These are phyloP conservation scores for Chymomyza amoena DNA, from an alignment of 2,888 invertebrate genomes.

Conservation along the genomic window DNA sequence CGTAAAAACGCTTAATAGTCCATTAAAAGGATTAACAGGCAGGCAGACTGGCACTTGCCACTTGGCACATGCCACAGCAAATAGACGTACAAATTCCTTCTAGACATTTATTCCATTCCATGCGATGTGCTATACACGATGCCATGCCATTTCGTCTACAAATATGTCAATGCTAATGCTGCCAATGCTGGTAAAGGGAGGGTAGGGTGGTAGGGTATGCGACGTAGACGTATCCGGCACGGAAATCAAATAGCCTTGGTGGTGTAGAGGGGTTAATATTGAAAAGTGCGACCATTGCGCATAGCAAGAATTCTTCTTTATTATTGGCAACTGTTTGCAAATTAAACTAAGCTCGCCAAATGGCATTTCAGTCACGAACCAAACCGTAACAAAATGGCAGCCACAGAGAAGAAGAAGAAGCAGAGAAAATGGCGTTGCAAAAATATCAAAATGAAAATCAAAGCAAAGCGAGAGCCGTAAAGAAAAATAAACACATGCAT, in stretches of 20 bases:
- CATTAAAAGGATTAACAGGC: slow-evolving; percentile 59
- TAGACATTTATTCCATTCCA: slow-evolving; percentile 36
- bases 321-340: slow-evolving; percentile 53
- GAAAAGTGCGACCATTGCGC: slow-evolving; percentile 37
- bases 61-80: slow-evolving; percentile 32
- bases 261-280: slow-evolving; percentile 31
- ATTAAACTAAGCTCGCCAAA: slow-evolving; percentile 68
- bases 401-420: slow-evolving; percentile 26
- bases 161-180: not conserved
- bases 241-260: not conserved
- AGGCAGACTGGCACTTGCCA: not conserved
- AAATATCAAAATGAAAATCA: not conserved
- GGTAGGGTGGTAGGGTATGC: no score
- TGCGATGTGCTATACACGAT: slow-evolving; percentile 19
- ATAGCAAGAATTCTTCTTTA: slow-evolving; percentile 39
- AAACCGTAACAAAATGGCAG: slow-evolving; percentile 8
- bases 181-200: not conserved
- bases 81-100: slow-evolving; percentile 52
- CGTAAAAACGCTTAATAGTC: slow-evolving; percentile 60
- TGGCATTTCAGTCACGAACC: slow-evolving; percentile 69
- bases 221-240: not conserved
- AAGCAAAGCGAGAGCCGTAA: not conserved
- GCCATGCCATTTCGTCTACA: not conserved
- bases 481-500: slow-evolving; percentile 57
- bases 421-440: not conserved